Evolutionary conservation across 2,888 invertebrate genomes (phyloP), one percentile per base, ranked within the genome.

Genomic region (Choreutis nemorana): DNA sequence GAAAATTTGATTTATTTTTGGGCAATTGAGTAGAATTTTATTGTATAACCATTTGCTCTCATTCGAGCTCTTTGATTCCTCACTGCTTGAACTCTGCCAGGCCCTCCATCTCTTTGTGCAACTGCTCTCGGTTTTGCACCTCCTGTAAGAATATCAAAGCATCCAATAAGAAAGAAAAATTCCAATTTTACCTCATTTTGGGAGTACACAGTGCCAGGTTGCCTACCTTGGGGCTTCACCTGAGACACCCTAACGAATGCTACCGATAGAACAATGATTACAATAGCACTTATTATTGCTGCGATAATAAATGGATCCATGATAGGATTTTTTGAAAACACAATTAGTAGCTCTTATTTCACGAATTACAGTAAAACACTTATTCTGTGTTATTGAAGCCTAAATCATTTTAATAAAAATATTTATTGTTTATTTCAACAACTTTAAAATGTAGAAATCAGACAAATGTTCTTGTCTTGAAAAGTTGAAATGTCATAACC

Each of bases 11-110:
- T n/a, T n/a, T n/a, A n/a, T n/a, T n/a, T n/a, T n/a, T n/a, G n/a
- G n/a, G n/a, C n/a, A n/a, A n/a, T n/a, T n/a, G n/a, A n/a, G n/a
- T n/a, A n/a, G n/a, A n/a, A n/a, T n/a, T n/a, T n/a, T n/a, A n/a
- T n/a, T n/a, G 24, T 23, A 30, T 43, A 63, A 78, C 79, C 81
- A 58, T 81, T 81, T 7, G 81, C 83, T 53, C 85, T 78, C 71
- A 86, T 78, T 33, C 87, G 71, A 18, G 83, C 84, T 27, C 90
- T 83, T 47, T 87, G 85, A 60, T 89, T 89, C 38, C 91, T 81
- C 3, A 86, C 86, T 16, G 87, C 86, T 48, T 87, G 88, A 1
- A 87, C 88, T 47, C 90, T 79, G 28, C 89, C 81, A 11, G 84
- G 85, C 0, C 81, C 82, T 25, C 83, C 84, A 55, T 84, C 82